Evolutionary conservation across 1,140 invertebrate genomes (phyloP).

Genomic region (Neodiprion virginianus): DNA sequence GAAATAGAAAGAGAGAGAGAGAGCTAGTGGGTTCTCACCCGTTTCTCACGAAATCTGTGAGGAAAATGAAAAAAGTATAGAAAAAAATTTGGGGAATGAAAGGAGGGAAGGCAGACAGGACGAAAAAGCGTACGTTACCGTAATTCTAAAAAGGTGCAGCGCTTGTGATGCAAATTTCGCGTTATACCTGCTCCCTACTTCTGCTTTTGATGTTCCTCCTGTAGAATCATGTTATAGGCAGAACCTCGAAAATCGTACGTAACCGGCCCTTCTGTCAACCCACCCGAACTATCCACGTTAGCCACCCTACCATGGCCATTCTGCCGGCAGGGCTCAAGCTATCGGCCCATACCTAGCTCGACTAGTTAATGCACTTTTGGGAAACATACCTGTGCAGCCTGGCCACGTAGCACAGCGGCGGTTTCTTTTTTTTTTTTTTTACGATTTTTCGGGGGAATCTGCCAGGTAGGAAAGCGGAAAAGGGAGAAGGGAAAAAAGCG

Average conservation of each 20-base stretch:
- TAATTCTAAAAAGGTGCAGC: neutral
- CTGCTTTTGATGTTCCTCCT: neutral
- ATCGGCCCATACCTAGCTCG: too few relatives aligned
- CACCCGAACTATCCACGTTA: neutral
- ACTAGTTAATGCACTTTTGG: neutral
- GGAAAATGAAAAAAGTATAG: neutral
- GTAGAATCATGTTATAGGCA: conserved; percentile 5
- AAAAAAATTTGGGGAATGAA: neutral
- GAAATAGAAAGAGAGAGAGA: too few relatives aligned
- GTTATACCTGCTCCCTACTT: neutral
- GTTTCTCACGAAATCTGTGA: neutral
- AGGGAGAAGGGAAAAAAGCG: conserved; percentile 34
- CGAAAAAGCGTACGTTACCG: neutral
- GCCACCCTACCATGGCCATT: neutral
- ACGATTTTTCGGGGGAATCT: conserved; percentile 42
- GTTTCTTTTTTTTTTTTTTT: conserved; percentile 33
- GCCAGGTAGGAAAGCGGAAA: conserved; percentile 46
- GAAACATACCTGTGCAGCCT: neutral
- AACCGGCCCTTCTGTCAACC: neutral
- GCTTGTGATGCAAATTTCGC: conserved; percentile 3
- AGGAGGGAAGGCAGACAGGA: neutral
- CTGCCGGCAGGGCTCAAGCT: too few relatives aligned
- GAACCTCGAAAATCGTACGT: neutral
- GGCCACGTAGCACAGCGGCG: neutral
- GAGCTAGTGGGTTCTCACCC: neutral